Percentiles rank a stretch among this genome's conserved stretches.
phyloP scores from a whole-genome alignment of 2,797 vertebrate species.

The Oreonectes daqikongensis region DNA sequence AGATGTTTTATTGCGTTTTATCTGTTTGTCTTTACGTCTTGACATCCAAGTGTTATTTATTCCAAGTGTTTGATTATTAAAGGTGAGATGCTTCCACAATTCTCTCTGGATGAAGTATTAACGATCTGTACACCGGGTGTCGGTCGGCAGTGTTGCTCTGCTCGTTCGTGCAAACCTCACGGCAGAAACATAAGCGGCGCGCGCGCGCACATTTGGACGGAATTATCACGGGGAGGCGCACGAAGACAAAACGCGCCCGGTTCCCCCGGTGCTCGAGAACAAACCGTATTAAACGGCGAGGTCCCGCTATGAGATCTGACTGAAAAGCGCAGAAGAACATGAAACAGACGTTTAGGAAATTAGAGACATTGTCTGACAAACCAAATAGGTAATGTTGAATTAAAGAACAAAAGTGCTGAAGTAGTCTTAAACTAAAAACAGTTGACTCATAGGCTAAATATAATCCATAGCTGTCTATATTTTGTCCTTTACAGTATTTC shows the following conservation, averaged over 20 bases:
- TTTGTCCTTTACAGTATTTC: slow-evolving; percentile 63
- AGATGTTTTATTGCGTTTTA: neutral
- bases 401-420: slow-evolving; percentile 8
- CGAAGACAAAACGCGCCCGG: slow-evolving; percentile 58
- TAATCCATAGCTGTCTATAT: slow-evolving; percentile 65
- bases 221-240: slow-evolving; percentile 75
- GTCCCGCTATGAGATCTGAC: slow-evolving; percentile 48
- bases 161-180: slow-evolving; percentile 55
- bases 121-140: slow-evolving; percentile 44
- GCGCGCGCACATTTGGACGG: no score
- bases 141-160: slow-evolving; percentile 51
- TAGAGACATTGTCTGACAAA: slow-evolving; percentile 37
- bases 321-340: slow-evolving; percentile 44
- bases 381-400: slow-evolving; percentile 12
- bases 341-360: slow-evolving; percentile 47
- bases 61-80: no score
- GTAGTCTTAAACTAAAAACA: neutral
- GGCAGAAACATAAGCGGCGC: slow-evolving; percentile 62
- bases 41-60: no score
- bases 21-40: neutral
- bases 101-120: slow-evolving; percentile 45
- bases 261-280: slow-evolving; percentile 57
- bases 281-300: slow-evolving; percentile 59
- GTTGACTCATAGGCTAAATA: neutral
- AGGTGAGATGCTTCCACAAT: neutral